phyloP scores from a whole-genome alignment of 2,797 vertebrate genomes.

The Pangasius mekongensis region DNA sequence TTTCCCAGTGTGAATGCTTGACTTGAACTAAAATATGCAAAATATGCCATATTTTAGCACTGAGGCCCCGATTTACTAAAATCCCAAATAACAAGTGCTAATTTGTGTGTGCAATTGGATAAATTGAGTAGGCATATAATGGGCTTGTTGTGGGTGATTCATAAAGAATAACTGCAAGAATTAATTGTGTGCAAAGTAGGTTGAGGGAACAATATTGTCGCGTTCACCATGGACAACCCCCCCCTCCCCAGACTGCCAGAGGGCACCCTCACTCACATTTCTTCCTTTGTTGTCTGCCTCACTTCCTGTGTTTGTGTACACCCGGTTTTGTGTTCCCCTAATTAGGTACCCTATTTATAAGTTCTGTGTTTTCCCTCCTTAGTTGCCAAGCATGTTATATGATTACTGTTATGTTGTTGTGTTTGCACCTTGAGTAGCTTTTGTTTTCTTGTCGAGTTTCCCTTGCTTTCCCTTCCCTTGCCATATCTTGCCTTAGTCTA shows the following conservation, averaged over 20 bases:
- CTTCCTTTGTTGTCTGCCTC: too few relatives aligned
- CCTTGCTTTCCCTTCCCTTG: neutral
- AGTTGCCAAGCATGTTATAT: neutral
- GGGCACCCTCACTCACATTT: too few relatives aligned
- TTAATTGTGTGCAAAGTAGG: too few relatives aligned
- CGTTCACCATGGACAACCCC: too few relatives aligned
- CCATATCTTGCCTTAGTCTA: neutral
- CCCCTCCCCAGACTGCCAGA: too few relatives aligned
- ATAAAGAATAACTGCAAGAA: too few relatives aligned
- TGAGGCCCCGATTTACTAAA: neutral
- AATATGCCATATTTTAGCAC: neutral
- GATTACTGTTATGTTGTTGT: neutral
- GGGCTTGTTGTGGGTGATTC: too few relatives aligned
- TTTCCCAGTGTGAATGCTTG: neutral
- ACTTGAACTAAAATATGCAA: neutral
- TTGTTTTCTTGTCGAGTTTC: neutral
- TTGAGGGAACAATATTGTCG: neutral
- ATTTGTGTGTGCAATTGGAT: neutral
- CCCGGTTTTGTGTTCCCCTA: neutral
- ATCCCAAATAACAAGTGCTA: neutral
- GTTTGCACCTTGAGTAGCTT: neutral
- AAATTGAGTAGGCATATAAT: neutral
- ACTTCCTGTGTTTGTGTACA: neutral
- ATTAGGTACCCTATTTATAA: neutral
- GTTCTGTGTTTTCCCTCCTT: neutral